Evolutionary conservation across 2,888 invertebrate species (phyloP).

Genomic region (Phyllotreta striolata): DNA sequence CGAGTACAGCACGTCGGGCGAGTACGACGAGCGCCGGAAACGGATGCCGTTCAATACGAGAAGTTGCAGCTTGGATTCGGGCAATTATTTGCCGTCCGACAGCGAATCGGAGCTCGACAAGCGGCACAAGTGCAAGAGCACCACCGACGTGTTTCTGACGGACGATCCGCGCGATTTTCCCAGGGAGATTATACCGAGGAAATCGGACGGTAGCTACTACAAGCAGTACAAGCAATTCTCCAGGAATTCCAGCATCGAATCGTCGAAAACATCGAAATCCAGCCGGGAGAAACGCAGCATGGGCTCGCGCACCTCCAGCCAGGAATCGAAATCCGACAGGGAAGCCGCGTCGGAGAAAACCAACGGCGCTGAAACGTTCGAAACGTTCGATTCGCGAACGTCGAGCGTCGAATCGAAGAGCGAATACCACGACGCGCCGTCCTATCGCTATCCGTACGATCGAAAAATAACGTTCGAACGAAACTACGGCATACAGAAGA

Average conservation of each 20-base stretch:
- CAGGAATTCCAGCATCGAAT: constrained; percentile 69
- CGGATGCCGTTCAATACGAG: constrained; percentile 60
- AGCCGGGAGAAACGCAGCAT: constrained; percentile 65
- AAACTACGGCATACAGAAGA: constrained; percentile 59
- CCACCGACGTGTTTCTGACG: constrained; percentile 74
- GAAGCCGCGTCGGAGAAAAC: constrained; percentile 53
- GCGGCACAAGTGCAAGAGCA: constrained; percentile 71
- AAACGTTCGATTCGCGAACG: constrained; percentile 66
- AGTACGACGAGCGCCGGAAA: constrained; percentile 56
- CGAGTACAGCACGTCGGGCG: constrained; percentile 63
- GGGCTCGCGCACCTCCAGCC: constrained; percentile 71
- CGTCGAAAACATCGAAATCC: constrained; percentile 69
- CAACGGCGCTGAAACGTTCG: constrained; percentile 51
- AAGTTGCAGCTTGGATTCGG: constrained; percentile 79
- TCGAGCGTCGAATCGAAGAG: constrained; percentile 75
- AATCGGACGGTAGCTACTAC: constrained; percentile 78
- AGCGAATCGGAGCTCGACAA: constrained; percentile 70
- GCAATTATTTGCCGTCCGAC: constrained; percentile 79
- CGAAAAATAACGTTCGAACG: constrained; percentile 60
- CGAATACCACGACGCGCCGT: constrained; percentile 67
- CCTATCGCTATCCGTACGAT: constrained; percentile 53
- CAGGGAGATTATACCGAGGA: constrained; percentile 74
- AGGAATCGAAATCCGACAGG: constrained; percentile 70
- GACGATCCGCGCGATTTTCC: constrained; percentile 80
- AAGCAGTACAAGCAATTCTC: constrained; percentile 74